A percentile compares a stretch with the other conserved stretches of the same genome.
phyloP scores from a whole-genome alignment of 2,797 vertebrate species.

The Hozukius guyotensis region DNA sequence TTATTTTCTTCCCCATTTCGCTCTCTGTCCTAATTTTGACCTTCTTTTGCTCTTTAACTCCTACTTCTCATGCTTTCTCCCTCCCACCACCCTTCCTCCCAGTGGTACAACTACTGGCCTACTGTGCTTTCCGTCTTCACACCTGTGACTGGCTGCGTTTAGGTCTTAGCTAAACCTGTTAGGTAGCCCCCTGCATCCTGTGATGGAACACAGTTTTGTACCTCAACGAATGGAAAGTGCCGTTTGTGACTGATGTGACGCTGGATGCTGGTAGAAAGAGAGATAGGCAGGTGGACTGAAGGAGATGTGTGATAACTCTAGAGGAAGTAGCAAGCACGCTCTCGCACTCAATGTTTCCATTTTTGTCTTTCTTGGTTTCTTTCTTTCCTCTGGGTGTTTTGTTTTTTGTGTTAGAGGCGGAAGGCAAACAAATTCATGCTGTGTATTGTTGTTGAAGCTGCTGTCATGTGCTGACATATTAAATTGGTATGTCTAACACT shows the following conservation, averaged over 20 bases:
- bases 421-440: not conserved
- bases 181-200: conserved; percentile 3
- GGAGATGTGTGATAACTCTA: conserved; percentile 1
- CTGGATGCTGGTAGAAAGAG: not conserved
- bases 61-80: not conserved
- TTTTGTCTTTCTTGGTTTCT: not conserved
- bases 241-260: conserved; percentile 3
- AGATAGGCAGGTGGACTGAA: conserved; percentile 1
- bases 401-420: not conserved
- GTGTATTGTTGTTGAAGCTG: not conserved
- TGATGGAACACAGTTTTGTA: not conserved
- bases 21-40: not conserved
- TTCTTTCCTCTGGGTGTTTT: not conserved
- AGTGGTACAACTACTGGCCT: not conserved
- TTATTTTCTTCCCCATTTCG: not conserved
- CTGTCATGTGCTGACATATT: not conserved
- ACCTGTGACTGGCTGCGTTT: conserved; percentile 13
- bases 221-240: conserved; percentile 17
- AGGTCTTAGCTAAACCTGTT: not conserved
- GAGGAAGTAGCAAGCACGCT: not conserved
- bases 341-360: not conserved
- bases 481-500: not conserved
- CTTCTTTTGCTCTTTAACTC: not conserved
- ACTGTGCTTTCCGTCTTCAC: not conserved
- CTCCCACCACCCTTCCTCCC: not conserved